Conservation (phyloP, 2,888 invertebrate species). For the Pilophorus perplexus region DNA sequence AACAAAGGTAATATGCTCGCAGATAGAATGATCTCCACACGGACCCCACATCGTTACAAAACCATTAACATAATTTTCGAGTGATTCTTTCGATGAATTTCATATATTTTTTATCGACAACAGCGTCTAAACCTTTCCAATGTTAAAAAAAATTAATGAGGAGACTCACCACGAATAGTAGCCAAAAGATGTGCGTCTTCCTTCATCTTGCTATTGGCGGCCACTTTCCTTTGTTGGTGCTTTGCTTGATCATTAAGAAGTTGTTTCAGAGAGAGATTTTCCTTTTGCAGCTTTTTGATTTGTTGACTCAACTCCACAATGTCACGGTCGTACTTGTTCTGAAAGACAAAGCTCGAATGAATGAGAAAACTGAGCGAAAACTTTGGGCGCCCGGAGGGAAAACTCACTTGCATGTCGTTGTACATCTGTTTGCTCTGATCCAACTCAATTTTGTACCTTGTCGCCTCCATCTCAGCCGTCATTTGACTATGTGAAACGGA, state of each 20-base stretch:
- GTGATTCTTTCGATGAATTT: too few species aligned
- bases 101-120: too few species aligned
- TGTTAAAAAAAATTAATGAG: too few species aligned
- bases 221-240: constrained; percentile 51
- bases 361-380: neutral
- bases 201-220: constrained; percentile 56
- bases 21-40: too few species aligned
- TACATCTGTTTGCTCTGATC: constrained; percentile 9
- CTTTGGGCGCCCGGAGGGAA: neutral
- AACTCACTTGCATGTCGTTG: constrained; percentile 18
- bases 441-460: constrained; percentile 34
- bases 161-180: constrained; percentile 75
- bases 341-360: constrained; percentile 18
- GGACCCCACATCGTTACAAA: too few species aligned
- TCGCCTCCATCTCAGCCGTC: constrained; percentile 26
- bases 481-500: constrained; percentile 15
- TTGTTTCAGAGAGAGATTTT: constrained; percentile 49
- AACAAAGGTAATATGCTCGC: too few species aligned
- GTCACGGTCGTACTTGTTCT: constrained; percentile 49
- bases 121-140: too few species aligned
- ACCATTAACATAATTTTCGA: too few species aligned
- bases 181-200: constrained; percentile 71
- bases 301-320: constrained; percentile 48
- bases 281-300: constrained; percentile 49
- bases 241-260: constrained; percentile 49